phyloP scores from a whole-genome alignment of 2,113 vertebrate genomes.

The Saccopteryx leptura region DNA sequence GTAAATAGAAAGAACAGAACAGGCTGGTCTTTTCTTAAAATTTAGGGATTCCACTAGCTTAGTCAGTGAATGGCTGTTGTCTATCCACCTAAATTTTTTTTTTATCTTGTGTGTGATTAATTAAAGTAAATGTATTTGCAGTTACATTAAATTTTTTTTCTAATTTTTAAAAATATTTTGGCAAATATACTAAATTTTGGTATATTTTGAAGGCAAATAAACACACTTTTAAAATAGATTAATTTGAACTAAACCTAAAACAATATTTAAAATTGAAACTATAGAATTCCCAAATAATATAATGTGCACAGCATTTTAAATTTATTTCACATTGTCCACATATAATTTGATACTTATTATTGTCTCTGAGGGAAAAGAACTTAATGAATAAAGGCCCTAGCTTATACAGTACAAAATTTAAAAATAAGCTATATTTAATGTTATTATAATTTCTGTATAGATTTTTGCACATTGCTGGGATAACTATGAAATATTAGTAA shows the following conservation, averaged over 20 bases:
- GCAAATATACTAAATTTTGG: too few species aligned
- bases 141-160: background rate
- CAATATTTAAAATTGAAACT: background rate
- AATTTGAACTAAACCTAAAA: background rate
- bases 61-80: background rate
- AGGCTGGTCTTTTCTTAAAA: slow-evolving; percentile 13
- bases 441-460: background rate
- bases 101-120: background rate
- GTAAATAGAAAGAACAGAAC: background rate
- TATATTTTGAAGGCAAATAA: background rate
- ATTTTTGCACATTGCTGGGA: background rate
- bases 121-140: slow-evolving; percentile 25
- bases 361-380: background rate
- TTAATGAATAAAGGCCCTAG: background rate
- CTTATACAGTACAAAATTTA: background rate
- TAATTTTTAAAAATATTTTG: background rate
- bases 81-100: background rate
- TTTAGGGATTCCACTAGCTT: background rate
- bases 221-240: background rate
- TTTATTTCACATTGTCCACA: background rate
- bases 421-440: background rate
- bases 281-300: background rate
- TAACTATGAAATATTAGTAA: background rate
- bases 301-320: background rate
- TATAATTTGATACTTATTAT: background rate